phyloP scores from a whole-genome alignment of 2,888 invertebrate species.

The Fragum sueziense region DNA sequence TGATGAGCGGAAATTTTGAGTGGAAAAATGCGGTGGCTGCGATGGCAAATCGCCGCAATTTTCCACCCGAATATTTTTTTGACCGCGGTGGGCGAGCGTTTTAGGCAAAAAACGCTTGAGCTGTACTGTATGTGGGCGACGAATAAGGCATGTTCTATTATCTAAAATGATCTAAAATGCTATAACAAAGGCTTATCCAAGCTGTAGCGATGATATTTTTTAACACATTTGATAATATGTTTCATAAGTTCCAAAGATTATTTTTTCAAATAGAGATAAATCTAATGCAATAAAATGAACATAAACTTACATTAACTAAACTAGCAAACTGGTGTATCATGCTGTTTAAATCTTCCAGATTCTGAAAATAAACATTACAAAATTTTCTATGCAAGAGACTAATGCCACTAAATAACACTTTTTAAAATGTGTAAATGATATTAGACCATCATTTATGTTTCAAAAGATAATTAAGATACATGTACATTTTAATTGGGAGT shows the following conservation, averaged over 20 bases:
- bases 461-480: too few species aligned
- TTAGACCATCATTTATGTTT: too few species aligned
- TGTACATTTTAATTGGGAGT: too few species aligned
- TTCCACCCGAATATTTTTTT: too few species aligned
- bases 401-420: too few species aligned
- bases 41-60: too few species aligned
- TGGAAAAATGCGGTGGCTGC: too few species aligned
- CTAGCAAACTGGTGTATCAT: conserved; percentile 75
- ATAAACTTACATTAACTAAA: conserved; percentile 69
- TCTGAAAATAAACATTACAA: conserved; percentile 67
- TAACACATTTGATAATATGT: neutral
- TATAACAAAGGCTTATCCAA: neutral
- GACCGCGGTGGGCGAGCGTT: too few species aligned
- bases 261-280: neutral
- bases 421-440: too few species aligned
- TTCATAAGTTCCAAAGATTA: neutral
- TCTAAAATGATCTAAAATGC: neutral
- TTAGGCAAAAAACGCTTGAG: too few species aligned
- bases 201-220: neutral
- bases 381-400: too few species aligned
- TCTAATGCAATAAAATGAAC: neutral
- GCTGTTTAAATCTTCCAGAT: conserved; percentile 73
- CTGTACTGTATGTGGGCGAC: neutral
- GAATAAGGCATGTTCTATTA: neutral
- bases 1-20: too few species aligned